Evolutionary conservation across 2,113 vertebrate species (phyloP).

Genomic region (Chiloscyllium plagiosum): DNA sequence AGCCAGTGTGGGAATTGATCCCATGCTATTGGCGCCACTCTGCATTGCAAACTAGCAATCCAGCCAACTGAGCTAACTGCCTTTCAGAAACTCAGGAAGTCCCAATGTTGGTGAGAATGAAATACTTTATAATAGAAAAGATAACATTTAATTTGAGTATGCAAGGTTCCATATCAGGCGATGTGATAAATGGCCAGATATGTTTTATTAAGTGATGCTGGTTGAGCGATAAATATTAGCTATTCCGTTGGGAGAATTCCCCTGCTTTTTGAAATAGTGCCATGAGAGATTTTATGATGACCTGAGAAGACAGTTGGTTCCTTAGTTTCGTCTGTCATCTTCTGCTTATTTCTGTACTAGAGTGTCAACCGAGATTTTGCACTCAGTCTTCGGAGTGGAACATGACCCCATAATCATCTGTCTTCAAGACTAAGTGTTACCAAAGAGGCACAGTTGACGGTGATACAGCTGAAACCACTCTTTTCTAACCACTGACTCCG

Average conservation of each 20-base stretch:
- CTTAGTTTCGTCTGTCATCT: neutral
- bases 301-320: neutral
- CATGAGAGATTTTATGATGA: neutral
- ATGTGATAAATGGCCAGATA: neutral
- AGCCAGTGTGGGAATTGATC: too few relatives aligned
- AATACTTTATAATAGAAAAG: neutral
- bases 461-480: neutral
- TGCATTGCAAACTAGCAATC: too few relatives aligned
- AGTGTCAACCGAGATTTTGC: neutral
- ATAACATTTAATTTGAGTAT: neutral
- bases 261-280: neutral
- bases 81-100: neutral
- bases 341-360: neutral
- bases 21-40: too few relatives aligned
- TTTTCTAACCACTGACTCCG: too few relatives aligned
- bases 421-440: too few relatives aligned
- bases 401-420: neutral
- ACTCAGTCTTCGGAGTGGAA: neutral
- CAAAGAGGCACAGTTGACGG: neutral
- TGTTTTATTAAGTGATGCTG: neutral
- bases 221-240: neutral
- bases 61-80: too few relatives aligned
- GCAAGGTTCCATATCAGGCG: too few relatives aligned
- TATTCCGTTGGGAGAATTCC: neutral
- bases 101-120: neutral